These are phyloP conservation scores for Todiramphus saurophagus DNA, from an alignment of 2,113 vertebrate species.

Conservation along the genomic window DNA sequence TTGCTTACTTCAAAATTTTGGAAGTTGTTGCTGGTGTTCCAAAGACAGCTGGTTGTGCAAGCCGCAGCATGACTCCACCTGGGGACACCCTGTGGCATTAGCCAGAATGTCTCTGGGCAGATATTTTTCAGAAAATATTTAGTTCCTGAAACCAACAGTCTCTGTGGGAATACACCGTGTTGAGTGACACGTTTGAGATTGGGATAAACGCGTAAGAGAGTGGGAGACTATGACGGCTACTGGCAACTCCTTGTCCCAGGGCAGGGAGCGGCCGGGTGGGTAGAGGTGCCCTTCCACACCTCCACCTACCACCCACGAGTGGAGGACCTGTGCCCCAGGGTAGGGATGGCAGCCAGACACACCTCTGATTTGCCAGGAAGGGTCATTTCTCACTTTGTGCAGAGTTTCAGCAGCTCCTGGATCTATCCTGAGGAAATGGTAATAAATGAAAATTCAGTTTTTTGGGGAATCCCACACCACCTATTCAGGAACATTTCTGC, in stretches of 20 bases:
- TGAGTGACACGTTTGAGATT: neutral
- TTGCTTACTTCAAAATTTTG: neutral
- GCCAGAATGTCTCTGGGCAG: neutral
- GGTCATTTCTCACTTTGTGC: neutral
- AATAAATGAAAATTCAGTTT: neutral
- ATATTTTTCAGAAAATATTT: neutral
- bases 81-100: neutral
- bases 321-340: neutral
- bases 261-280: neutral
- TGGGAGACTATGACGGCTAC: fast-evolving
- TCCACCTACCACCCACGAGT: neutral
- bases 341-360: neutral
- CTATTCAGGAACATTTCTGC: neutral
- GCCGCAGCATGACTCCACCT: neutral
- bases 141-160: neutral
- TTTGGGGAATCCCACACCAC: fast-evolving
- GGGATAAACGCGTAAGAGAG: neutral
- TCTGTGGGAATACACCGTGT: neutral
- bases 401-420: neutral
- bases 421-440: neutral
- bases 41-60: neutral
- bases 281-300: neutral
- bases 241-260: neutral
- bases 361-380: neutral
- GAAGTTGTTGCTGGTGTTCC: neutral